Conservation (phyloP, 2,888 invertebrate genomes). For the Chironomus riparius region DNA sequence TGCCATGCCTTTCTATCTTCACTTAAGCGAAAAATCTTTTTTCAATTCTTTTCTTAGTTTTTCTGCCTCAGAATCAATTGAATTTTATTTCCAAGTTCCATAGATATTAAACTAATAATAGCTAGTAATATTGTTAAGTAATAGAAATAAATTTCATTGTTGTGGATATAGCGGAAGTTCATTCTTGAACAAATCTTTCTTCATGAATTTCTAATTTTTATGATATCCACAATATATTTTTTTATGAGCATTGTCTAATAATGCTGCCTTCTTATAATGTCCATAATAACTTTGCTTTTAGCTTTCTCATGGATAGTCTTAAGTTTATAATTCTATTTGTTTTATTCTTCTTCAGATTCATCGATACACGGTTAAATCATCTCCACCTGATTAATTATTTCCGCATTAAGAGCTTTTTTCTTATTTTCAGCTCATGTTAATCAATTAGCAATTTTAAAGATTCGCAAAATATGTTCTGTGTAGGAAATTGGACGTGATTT, state of each 20-base stretch:
- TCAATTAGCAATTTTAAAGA: background rate
- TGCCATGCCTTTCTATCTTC: background rate
- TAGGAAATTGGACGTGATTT: too few species aligned
- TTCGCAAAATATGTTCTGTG: too few species aligned
- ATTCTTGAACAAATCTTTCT: background rate
- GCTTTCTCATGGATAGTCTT: background rate
- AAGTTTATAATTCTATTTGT: background rate
- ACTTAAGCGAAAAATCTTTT: background rate
- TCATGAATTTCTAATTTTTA: background rate
- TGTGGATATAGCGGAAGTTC: background rate
- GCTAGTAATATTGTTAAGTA: too few species aligned
- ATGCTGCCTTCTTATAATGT: background rate
- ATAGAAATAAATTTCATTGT: too few species aligned
- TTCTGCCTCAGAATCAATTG: background rate
- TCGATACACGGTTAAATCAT: background rate
- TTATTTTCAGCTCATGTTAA: background rate
- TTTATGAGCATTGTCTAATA: background rate
- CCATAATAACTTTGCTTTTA: background rate
- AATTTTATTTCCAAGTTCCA: background rate
- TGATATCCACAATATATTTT: background rate
- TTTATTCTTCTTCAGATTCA: background rate
- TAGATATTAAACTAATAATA: background rate
- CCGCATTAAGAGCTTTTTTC: background rate
- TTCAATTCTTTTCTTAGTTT: background rate
- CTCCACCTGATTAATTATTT: slow-evolving; percentile 1